A percentile compares a stretch with the other conserved stretches of the same genome.
Evolutionary conservation across 2,797 vertebrate species (phyloP).

Genomic region (Labeo calbasu): DNA sequence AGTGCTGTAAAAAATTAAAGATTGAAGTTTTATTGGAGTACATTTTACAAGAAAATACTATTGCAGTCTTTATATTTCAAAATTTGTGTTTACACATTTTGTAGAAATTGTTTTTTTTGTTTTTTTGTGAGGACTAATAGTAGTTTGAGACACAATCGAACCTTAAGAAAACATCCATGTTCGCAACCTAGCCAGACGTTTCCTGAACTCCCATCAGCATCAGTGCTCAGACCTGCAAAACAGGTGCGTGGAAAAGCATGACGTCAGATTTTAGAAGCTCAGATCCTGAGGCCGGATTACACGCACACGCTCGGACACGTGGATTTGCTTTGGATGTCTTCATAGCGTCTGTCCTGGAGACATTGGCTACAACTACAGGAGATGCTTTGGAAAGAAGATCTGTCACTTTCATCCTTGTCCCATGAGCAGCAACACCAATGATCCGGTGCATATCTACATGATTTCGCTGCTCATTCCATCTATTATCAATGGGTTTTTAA

Average conservation of each 20-base stretch:
- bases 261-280: background rate
- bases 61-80: background rate
- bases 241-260: conserved; percentile 19
- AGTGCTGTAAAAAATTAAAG: background rate
- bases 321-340: conserved; percentile 18
- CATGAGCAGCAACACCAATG: background rate
- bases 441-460: conserved; percentile 1
- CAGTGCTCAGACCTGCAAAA: background rate
- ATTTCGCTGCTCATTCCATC: conserved; percentile 8
- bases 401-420: conserved; percentile 37
- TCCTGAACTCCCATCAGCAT: background rate
- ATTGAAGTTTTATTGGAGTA: background rate
- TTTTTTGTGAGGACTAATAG: background rate
- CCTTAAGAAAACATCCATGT: background rate
- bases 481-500: conserved; percentile 56
- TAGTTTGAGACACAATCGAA: background rate
- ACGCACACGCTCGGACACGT: conserved; percentile 55
- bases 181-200: background rate
- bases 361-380: conserved; percentile 48
- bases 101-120: background rate
- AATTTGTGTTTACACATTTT: background rate
- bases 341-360: conserved; percentile 55
- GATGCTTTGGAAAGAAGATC: conserved; percentile 15
- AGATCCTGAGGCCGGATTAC: conserved; percentile 39
- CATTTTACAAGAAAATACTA: background rate